Percentiles rank a stretch among this genome's conserved stretches.
Evolutionary conservation across 2,113 vertebrate species (phyloP).

Genomic region (Balaenoptera acutorostrata): DNA sequence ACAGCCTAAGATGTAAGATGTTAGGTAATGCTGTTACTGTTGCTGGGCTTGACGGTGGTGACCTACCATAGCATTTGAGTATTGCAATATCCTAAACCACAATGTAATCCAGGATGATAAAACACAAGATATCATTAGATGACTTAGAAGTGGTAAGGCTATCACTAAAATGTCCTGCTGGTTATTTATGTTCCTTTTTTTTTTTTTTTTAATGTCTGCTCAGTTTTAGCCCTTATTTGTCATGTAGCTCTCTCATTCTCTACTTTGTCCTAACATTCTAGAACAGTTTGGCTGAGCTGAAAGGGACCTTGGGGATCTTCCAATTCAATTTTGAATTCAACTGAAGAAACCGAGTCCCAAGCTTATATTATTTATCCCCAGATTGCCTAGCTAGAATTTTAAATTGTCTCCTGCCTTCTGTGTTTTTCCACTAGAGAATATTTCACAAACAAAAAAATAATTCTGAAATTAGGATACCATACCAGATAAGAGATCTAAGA

Average conservation of each 20-base stretch:
- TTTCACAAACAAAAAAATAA: conserved; percentile 39
- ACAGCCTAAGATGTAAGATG: conserved; percentile 57
- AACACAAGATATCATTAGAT: conserved; percentile 59
- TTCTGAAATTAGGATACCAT: background rate
- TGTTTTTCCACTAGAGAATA: conserved; percentile 4
- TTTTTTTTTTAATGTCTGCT: conserved; percentile 14
- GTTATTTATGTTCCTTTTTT: conserved; percentile 45
- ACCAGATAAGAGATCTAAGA: background rate
- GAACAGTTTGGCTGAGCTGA: background rate
- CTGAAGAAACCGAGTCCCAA: background rate
- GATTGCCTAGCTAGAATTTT: conserved; percentile 8
- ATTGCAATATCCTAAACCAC: conserved; percentile 40
- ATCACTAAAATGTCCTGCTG: conserved; percentile 22
- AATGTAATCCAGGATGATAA: conserved; percentile 62
- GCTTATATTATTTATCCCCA: background rate
- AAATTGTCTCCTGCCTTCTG: background rate
- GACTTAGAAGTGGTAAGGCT: conserved; percentile 53
- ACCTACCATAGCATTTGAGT: conserved; percentile 50
- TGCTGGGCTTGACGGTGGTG: background rate
- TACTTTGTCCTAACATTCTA: background rate
- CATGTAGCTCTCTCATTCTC: background rate
- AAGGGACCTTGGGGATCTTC: background rate
- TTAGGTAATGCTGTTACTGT: conserved; percentile 44
- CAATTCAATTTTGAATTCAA: background rate
- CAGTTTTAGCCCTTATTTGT: background rate